Evolutionary conservation across 2,888 invertebrate genomes (phyloP).

Genomic region (Pollenia amentaria): DNA sequence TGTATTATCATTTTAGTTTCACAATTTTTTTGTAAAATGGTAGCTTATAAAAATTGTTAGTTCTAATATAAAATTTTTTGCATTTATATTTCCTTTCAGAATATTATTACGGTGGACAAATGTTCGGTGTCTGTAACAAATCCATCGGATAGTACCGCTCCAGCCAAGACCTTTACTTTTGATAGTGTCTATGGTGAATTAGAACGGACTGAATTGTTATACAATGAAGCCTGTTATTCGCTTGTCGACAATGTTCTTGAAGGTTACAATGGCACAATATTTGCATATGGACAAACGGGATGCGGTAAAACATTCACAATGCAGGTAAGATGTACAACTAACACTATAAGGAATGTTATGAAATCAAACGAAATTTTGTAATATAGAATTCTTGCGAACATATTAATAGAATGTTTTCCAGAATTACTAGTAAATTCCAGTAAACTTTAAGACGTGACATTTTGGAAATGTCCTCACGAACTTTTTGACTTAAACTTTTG

Average conservation of each 20-base stretch:
- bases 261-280: constrained; percentile 96
- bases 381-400: too few species aligned
- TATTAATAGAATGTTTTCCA: too few species aligned
- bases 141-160: constrained; percentile 87
- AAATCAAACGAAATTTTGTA: too few species aligned
- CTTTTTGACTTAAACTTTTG: too few species aligned
- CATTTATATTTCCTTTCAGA: constrained; percentile 83
- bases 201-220: constrained; percentile 93
- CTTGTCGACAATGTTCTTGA: constrained; percentile 94
- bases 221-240: constrained; percentile 94
- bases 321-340: constrained; percentile 87
- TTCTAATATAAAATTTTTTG: neutral
- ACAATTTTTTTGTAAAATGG: too few species aligned
- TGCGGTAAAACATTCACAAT: constrained; percentile 96
- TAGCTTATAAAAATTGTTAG: too few species aligned
- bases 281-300: constrained; percentile 97
- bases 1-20: too few species aligned
- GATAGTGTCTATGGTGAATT: constrained; percentile 93
- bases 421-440: too few species aligned
- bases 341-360: too few species aligned
- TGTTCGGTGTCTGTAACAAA: constrained; percentile 88
- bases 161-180: constrained; percentile 91
- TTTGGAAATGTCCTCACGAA: too few species aligned
- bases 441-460: too few species aligned
- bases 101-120: constrained; percentile 88